Evolutionary conservation across 2,888 invertebrate species (phyloP).

Genomic region (Cantharis flavilabris): DNA sequence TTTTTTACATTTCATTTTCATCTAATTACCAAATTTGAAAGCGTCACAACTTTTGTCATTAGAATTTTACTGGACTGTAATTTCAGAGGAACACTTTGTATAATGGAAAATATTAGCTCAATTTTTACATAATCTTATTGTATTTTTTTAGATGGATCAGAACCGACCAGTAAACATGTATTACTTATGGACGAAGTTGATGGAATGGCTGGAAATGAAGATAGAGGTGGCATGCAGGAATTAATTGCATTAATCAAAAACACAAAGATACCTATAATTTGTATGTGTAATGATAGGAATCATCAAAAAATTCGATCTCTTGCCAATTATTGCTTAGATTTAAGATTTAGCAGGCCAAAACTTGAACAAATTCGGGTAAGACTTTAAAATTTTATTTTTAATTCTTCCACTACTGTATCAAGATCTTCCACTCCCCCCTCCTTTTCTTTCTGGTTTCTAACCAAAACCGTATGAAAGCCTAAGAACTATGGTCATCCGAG

Average conservation of each 20-base stretch:
- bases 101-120: too few relatives aligned
- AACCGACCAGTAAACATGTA: constrained; percentile 75
- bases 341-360: constrained; percentile 83
- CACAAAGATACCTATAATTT: constrained; percentile 86
- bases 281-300: constrained; percentile 97
- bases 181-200: constrained; percentile 99
- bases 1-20: too few relatives aligned
- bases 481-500: too few relatives aligned
- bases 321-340: constrained; percentile 91
- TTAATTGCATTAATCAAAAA: constrained; percentile 89
- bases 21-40: too few relatives aligned
- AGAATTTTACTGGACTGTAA: too few relatives aligned
- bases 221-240: constrained; percentile 96
- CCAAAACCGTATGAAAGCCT: too few relatives aligned
- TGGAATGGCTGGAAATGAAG: constrained; percentile 99
- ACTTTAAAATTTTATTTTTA: not conserved
- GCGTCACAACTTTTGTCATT: too few relatives aligned
- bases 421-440: too few relatives aligned
- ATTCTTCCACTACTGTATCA: not conserved
- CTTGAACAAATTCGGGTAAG: constrained; percentile 87
- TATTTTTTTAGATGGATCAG: constrained; percentile 42
- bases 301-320: constrained; percentile 92
- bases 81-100: too few relatives aligned
- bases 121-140: not conserved
- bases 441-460: too few relatives aligned